Conservation (phyloP, 2,113 vertebrate genomes). For the Onychostoma macrolepis region DNA sequence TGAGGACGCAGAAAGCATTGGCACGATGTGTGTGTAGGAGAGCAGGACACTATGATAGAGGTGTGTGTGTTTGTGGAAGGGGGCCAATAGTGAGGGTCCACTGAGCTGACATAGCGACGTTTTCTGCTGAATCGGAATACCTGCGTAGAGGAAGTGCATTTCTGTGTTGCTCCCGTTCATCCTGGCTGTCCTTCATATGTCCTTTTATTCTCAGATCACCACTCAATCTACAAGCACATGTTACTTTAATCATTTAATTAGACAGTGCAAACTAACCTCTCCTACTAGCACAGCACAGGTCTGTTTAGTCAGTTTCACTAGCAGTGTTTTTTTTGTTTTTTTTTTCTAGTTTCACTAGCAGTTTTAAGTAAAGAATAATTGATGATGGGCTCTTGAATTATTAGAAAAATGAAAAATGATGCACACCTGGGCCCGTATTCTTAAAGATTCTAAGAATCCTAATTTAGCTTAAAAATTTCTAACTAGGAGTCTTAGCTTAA, state of each 20-base stretch:
- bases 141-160: neutral
- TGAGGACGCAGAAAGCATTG: constrained; percentile 11
- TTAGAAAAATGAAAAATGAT: too few species aligned
- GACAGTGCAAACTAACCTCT: neutral
- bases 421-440: too few species aligned
- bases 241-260: neutral
- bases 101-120: neutral
- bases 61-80: constrained; percentile 9
- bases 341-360: neutral
- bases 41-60: constrained; percentile 1
- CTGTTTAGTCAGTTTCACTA: neutral
- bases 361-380: neutral
- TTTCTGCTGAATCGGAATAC: constrained; percentile 26
- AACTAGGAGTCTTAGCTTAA: too few species aligned
- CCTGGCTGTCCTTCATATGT: constrained; percentile 24
- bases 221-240: neutral
- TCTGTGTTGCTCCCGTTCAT: neutral
- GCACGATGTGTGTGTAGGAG: constrained; percentile 19
- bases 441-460: too few species aligned
- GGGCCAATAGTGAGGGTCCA: constrained; percentile 12
- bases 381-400: too few species aligned
- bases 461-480: too few species aligned
- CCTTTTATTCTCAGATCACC: neutral
- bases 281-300: neutral
- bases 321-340: too few species aligned